Percentiles rank a stretch among this genome's conserved stretches.
Evolutionary conservation across 2,888 invertebrate species (phyloP).

Genomic region (Zeuzera pyrina): DNA sequence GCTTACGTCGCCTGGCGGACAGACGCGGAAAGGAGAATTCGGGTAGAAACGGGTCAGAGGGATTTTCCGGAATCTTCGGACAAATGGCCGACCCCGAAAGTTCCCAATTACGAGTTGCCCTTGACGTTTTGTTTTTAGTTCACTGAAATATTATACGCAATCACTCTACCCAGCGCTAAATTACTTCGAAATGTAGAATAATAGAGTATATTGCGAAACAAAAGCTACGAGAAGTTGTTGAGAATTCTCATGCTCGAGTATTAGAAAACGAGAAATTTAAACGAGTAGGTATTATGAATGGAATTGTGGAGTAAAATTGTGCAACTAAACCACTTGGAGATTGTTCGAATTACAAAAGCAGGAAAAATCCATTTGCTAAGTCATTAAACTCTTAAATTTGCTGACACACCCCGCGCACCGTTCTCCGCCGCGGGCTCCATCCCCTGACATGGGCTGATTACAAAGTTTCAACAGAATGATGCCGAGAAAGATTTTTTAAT

Average conservation of each 20-base stretch:
- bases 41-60: conserved; percentile 24
- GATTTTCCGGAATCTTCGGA: conserved; percentile 36
- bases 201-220: conserved; percentile 2
- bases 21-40: conserved; percentile 31
- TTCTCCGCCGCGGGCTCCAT: conserved; percentile 10
- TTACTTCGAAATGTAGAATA: conserved; percentile 35
- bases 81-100: conserved; percentile 39
- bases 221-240: conserved; percentile 1
- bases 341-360: conserved; percentile 40
- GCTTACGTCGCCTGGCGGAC: too few relatives aligned
- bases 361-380: conserved; percentile 50
- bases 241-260: too few relatives aligned
- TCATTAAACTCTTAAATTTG: conserved; percentile 51
- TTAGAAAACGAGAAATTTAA: conserved; percentile 13
- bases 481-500: conserved; percentile 66
- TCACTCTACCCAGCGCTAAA: conserved; percentile 27
- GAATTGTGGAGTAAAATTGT: conserved; percentile 23
- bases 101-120: conserved; percentile 37
- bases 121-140: conserved; percentile 28
- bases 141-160: conserved; percentile 33
- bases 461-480: conserved; percentile 64
- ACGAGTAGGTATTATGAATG: conserved; percentile 25
- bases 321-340: conserved; percentile 25
- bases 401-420: conserved; percentile 31
- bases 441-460: conserved; percentile 53